Evolutionary conservation across 92 coral and sea anemone species (phyloP), one percentile per base, ranked within the genome.

Genomic region (Phenganax stokvisi): DNA sequence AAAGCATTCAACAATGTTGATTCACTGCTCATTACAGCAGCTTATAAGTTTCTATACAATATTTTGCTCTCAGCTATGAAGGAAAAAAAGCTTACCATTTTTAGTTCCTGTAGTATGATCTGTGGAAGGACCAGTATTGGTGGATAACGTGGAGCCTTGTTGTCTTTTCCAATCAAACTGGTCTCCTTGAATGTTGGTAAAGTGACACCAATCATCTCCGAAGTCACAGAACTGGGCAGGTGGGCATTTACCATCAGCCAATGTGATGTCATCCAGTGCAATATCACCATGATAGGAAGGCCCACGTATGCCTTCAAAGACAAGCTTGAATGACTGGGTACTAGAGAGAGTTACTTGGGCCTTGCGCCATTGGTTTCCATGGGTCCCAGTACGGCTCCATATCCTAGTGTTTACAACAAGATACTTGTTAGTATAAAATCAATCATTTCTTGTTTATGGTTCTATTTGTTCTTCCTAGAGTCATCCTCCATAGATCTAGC

Each of bases 81-180:
- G 10, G 73, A 76, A 8, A 16, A 5, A 62, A 61, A 30, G 61
- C 89, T 71, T 82, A 94, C 98, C 98, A 81, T 94, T 94, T 17
- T 44, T 88, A 0, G 97, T 94, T 37, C 96, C 92, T 10, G 98
- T 94, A 9, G 98, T 94, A 81, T 94, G 98, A 63, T 94, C 98
- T 9, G 88, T 81, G 0, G 90, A 28, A 0, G 98, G 98, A 13
- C 98, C 98, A 9, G 98, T 94, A 16, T 88, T 85, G 16, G 62
- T 59, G 8, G 98, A 94, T 0, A 89, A 90, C 7, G 98, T 94
- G 12, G 97, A 91, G 52, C 92, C 97, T 57, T 87, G 88, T 80
- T 90, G 94, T 54, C 98, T 86, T 10, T 80, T 81, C 98, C 98
- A 94, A 76, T 94, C 89, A 84, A 94, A 94, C 80, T 90, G 80